A percentile compares a stretch with the other conserved stretches of the same genome.
Conservation (phyloP, 2,113 vertebrate genomes). For the Baryphthengus martii region DNA sequence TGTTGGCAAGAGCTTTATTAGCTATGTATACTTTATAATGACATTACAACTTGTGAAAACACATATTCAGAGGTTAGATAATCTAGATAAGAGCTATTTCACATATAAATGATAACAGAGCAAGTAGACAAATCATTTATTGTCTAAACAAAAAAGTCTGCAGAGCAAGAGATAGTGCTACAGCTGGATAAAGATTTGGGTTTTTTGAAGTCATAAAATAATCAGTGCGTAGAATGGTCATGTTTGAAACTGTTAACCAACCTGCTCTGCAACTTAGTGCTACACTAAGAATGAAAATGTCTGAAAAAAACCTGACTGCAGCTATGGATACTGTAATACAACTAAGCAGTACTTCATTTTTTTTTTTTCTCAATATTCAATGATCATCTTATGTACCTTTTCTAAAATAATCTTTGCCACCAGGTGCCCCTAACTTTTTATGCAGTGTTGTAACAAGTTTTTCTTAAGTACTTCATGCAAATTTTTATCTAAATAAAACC, state of each 20-base stretch:
- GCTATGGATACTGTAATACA: background rate
- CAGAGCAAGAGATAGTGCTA: background rate
- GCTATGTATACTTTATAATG: background rate
- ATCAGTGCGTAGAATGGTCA: background rate
- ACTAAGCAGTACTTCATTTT: background rate
- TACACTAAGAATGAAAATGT: background rate
- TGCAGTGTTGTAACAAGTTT: background rate
- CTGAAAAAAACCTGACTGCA: background rate
- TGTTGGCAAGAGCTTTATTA: background rate
- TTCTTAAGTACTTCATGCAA: background rate
- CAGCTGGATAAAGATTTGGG: background rate
- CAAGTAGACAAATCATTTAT: background rate
- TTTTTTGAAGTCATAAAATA: background rate
- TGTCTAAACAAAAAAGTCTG: background rate
- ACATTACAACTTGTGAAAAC: background rate
- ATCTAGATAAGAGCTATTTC: background rate
- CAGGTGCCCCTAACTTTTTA: background rate
- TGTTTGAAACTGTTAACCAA: background rate
- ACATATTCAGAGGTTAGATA: background rate
- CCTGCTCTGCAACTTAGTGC: slow-evolving; percentile 12
- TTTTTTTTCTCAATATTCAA: background rate
- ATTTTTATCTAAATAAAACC: background rate
- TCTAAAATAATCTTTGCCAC: background rate
- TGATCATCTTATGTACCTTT: background rate
- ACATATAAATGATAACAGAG: background rate